Conservation (phyloP, 2,797 vertebrate species). For the Gymnopithys bicolor region DNA sequence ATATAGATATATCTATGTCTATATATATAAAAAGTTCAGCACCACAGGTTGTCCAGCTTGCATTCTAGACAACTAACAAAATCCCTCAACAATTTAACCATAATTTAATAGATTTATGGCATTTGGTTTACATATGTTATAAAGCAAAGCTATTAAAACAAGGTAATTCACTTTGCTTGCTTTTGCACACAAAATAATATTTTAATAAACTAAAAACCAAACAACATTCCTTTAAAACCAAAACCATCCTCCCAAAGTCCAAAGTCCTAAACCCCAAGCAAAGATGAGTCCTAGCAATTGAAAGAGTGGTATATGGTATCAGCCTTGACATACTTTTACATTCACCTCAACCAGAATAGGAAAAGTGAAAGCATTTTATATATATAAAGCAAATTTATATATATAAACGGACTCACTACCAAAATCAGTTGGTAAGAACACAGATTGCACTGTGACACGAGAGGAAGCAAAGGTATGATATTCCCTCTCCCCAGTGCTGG, state of each 20-base stretch:
- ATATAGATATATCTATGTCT: conserved; percentile 59
- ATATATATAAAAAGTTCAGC: conserved; percentile 79
- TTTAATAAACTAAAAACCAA: conserved; percentile 69
- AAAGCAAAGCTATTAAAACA: conserved; percentile 77
- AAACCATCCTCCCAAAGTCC: conserved; percentile 42
- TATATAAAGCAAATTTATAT: conserved; percentile 77
- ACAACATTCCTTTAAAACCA: conserved; percentile 69
- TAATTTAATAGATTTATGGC: conserved; percentile 79
- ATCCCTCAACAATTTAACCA: conserved; percentile 73
- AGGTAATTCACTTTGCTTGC: conserved; percentile 76
- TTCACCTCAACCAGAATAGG: conserved; percentile 77
- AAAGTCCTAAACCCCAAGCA: conserved; percentile 62
- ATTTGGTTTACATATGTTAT: conserved; percentile 79
- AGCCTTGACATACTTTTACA: conserved; percentile 76
- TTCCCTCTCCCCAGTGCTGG: conserved; percentile 11
- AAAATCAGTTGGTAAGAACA: conserved; percentile 71
- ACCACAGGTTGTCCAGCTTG: conserved; percentile 76
- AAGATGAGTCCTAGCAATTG: conserved; percentile 60
- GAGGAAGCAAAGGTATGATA: conserved; percentile 29
- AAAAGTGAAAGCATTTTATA: conserved; percentile 78
- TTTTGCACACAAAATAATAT: conserved; percentile 72
- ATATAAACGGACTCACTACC: conserved; percentile 78
- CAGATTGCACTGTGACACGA: conserved; percentile 53
- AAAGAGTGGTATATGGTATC: conserved; percentile 68
- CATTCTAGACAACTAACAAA: conserved; percentile 73